Percentiles rank a stretch among this genome's conserved stretches.
These are phyloP conservation scores for Drosophila nannoptera DNA, from an alignment of 1,140 invertebrate genomes.

Conservation along the genomic window DNA sequence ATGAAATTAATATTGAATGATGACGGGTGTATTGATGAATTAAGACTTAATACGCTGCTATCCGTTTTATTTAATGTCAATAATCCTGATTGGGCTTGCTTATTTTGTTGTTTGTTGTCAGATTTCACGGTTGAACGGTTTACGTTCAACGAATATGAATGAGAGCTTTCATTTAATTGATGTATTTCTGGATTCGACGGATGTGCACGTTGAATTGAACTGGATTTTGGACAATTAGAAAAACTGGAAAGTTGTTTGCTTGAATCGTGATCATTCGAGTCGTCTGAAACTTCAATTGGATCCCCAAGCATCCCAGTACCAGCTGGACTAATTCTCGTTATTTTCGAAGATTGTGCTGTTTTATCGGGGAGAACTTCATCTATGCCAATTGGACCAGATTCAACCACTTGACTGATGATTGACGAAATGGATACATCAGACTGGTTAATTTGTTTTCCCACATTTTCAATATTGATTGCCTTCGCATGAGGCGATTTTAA, in stretches of 20 bases:
- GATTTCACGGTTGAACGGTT: slow-evolving; percentile 1
- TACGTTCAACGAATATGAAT: neutral
- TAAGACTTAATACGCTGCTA: neutral
- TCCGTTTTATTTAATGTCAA: slow-evolving; percentile 20
- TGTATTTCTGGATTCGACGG: neutral
- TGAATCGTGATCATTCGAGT: slow-evolving; percentile 51
- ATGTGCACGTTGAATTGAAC: slow-evolving; percentile 21
- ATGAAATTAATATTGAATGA: slow-evolving; percentile 54
- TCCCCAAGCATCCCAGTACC: slow-evolving; percentile 59
- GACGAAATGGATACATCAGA: too few relatives aligned
- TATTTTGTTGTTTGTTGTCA: slow-evolving; percentile 19
- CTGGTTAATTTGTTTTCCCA: too few relatives aligned
- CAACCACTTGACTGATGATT: too few relatives aligned
- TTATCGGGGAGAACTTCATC: neutral
- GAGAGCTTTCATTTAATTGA: neutral
- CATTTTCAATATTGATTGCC: neutral
- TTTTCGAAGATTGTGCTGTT: neutral
- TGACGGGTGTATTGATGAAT: neutral
- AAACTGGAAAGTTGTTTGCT: neutral
- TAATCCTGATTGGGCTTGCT: neutral
- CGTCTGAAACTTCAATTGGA: slow-evolving; percentile 74
- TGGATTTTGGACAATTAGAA: slow-evolving; percentile 5
- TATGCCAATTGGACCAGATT: neutral
- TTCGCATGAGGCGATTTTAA: neutral
- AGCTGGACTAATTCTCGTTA: neutral